Base-by-base conservation (phyloP, 2,797 vertebrate species). In the Gymnoscopelus braueri region DNA sequence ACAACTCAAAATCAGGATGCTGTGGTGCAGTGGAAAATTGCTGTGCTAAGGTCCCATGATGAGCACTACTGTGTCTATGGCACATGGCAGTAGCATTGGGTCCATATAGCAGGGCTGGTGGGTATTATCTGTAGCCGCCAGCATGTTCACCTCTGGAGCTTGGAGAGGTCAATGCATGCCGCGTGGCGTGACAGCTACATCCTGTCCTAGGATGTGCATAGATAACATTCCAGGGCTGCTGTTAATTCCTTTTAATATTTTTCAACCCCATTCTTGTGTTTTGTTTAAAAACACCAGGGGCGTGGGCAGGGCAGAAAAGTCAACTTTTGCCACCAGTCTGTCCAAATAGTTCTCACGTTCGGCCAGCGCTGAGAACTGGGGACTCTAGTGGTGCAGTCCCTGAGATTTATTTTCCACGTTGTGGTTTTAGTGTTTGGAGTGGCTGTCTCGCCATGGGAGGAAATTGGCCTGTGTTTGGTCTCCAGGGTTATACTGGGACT, bases 131-230 rank as follows among this genome's bases (percentile, higher is more conserved):
- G 63, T 61, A 50, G 67, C 56, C 59, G 19, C 32, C 84, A 74
- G 82, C 68, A 35, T 62, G 72, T 74, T 85, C 68, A 69, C 81
- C 85, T 65, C 57, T 48, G 29, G 49, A 68, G 65, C 57, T 64
- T 5, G 2, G 51, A 44, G 79, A 81, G 82, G 86, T 84, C 79
- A 71, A 65, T 6, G 59, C 59, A 10, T 14, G 59, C 52, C 8
- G 19, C 8, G 63, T 76, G 76, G 78, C 71, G 63, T 75, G 74
- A 79, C 76, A 68, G 75, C 92, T 90, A 88, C 84, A 94, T 96
- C 94, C 95, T 95, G 94, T 87, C 90, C 81, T 81, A 70, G 85
- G 79, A 88, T 84, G 75, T 74, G 69, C 71, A 63, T 47, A 23
- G 75, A 81, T 80, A 89, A 83, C 86, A 83, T 91, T 93, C 84